Evolutionary conservation across 1,140 invertebrate genomes (phyloP), one percentile per base, ranked within the genome.

Genomic region (Glossosoma conforme): DNA sequence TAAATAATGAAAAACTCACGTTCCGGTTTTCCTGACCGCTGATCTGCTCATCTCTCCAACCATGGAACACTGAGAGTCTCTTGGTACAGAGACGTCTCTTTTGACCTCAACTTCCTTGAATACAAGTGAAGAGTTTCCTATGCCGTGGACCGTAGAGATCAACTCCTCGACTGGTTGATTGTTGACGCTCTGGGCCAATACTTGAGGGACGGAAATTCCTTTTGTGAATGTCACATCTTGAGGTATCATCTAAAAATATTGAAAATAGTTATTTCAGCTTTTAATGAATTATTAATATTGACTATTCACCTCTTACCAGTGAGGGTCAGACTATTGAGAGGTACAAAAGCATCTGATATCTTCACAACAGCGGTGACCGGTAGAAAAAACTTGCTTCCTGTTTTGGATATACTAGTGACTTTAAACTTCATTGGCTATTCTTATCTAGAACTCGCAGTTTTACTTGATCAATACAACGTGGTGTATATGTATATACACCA

Each of bases 21-120:
- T 22, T 53, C 55, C 55, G 2, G 32, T 53, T 19, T 24, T 58
- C 15, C 20, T 58, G 11, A 58, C 46, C 14, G 55, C 50, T 1
- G 33, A 21, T 24, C 20, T 42, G 8, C 25, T 38, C 18, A 53
- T 44, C 25, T 58, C 50, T 15, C 33, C 41, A 22, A 58, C 46
- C 8, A 45, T 21, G 14, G 42, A 47, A 21, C 55, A 58, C 2
- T 46, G 38, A n/a, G 44, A 35, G 28, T 41, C 37, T 40, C 43
- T 46, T 18, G 30, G 11, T 19, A 45, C 15, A 9, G n/a, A 49
- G 30, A 53, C 25, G 28, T 53, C 18, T 25, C 33, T 32, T n/a
- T 25, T 52, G 30, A 58, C 45, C 22, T 41, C 41, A 14, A 47
- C 51, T 25, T 58, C 43, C 13, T 37, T 42, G 28, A 58, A 37